phyloP scores from a whole-genome alignment of 2,113 vertebrate species.

The Grammatotria lemairii region DNA sequence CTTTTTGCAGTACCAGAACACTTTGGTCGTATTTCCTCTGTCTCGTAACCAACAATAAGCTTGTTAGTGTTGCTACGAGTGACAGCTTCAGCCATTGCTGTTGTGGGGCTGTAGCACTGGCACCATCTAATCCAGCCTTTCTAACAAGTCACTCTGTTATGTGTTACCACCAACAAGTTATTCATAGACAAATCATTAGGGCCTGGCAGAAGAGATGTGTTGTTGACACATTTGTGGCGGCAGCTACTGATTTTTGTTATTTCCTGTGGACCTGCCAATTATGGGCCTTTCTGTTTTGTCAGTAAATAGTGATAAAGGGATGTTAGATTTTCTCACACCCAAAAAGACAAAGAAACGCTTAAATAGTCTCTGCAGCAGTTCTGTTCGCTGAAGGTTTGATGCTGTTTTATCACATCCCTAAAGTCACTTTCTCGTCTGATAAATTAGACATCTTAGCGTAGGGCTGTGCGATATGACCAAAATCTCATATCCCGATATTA shows the following conservation, averaged over 20 bases:
- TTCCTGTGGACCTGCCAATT: neutral
- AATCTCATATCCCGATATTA: rapidly evolving
- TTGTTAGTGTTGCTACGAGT: neutral
- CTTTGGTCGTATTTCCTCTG: neutral
- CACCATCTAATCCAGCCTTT: neutral
- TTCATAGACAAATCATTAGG: neutral
- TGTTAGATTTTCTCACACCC: neutral
- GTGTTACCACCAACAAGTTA: neutral
- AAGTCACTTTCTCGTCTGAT: neutral
- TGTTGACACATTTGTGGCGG: neutral
- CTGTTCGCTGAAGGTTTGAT: neutral
- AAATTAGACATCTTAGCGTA: neutral
- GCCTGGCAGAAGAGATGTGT: neutral
- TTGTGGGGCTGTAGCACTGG: neutral
- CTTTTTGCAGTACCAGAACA: neutral
- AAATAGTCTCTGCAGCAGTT: neutral
- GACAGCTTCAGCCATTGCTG: neutral
- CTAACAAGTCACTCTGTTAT: neutral
- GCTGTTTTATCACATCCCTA: neutral
- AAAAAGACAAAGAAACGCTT: neutral
- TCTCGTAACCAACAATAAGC: neutral
- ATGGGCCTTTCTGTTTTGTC: neutral
- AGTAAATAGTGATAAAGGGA: neutral
- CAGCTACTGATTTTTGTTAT: neutral
- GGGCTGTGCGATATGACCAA: neutral